Conservation (phyloP, 2,113 vertebrate species). For the Triplophysa dalaica region DNA sequence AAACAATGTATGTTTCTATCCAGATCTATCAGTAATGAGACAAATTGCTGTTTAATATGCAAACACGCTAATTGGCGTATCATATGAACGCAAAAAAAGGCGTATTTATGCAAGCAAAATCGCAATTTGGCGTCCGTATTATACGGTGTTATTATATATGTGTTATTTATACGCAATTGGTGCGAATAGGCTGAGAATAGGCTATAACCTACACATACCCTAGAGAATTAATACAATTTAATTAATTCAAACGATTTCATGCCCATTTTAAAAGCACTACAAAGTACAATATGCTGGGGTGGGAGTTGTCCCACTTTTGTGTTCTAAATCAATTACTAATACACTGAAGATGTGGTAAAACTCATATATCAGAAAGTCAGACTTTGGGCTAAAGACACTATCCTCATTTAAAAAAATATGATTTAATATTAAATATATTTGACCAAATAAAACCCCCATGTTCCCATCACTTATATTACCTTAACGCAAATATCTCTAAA, state of each 20-base stretch:
- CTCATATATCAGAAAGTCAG: neutral
- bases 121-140: too few species aligned
- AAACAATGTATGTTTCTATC: too few species aligned
- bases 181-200: too few species aligned
- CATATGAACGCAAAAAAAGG: too few species aligned
- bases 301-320: neutral
- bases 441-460: too few species aligned
- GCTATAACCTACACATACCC: neutral
- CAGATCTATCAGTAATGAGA: too few species aligned
- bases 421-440: neutral
- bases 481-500: neutral
- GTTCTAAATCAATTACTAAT: constrained; percentile 3
- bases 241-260: neutral
- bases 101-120: too few species aligned
- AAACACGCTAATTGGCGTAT: too few species aligned
- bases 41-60: too few species aligned
- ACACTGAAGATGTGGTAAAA: neutral
- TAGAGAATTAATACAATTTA: neutral
- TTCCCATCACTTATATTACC: neutral
- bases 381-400: neutral
- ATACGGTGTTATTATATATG: too few species aligned
- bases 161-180: too few species aligned
- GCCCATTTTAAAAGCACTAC: neutral
- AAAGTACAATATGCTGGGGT: constrained; percentile 1
- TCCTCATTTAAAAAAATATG: neutral